Base-by-base conservation (phyloP, 2,888 invertebrate species). In the Drosophila borborema region DNA sequence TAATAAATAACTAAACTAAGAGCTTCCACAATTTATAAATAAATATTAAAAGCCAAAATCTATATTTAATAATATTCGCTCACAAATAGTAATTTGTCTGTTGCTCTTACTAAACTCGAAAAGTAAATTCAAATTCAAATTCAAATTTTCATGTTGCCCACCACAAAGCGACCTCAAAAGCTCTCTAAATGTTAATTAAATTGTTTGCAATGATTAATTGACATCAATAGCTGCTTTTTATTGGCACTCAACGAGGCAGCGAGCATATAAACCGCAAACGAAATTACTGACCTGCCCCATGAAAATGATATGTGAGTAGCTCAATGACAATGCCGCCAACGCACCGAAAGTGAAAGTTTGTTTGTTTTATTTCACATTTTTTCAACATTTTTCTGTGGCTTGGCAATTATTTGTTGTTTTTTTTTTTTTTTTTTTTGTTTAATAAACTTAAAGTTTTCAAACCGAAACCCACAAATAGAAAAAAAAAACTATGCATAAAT, bases 301-400 rank as follows among this genome's bases (percentile, higher is more conserved):
- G 46, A 6, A 64, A 62, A 45, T 48, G 38, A 56, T 59, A 59
- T 45, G 59, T 67, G 31, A 31, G 60, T 10, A 45, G 64, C 63
- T 70, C 65, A 78, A 78, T 77, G 70, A 56, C 38, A 49, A 43
- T 18, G 49, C 56, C 72, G 59, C 80, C 79, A 77, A 81, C 81
- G 74, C 80, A 72, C 64, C 66, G 71, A 74, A 86, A 86, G 86
- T 84, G 89, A 86, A 86, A 86, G 89, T 79, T 63, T 58, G 51
- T 68, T 60, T 51, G 58, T 2, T 16, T 36, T 36, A 53, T 38
- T 34, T 59, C 14, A 6, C 6, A 12, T 18, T 53, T 53, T 41
- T 23, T 1, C 20, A 40, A 54, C 16, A 23, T 23, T 40, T 54
- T 38, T 18, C 34, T 40, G 64, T 18, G 56, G 67, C 40, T 59